Conservation (phyloP, 2,797 vertebrate species). For the Pygocentrus nattereri region DNA sequence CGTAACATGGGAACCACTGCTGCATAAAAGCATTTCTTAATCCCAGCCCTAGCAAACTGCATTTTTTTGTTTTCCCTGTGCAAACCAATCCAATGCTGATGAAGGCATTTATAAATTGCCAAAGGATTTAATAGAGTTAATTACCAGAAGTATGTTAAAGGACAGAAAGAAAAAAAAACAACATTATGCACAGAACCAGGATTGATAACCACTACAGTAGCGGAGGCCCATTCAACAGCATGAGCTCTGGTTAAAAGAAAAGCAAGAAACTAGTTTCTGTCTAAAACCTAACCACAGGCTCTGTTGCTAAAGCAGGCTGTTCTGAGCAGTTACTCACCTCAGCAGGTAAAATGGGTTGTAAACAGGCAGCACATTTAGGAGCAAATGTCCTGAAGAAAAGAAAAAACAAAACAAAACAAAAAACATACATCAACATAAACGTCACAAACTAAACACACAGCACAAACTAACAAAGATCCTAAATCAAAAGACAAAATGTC, state of each 20-base stretch:
- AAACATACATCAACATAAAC: background rate
- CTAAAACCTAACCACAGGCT: background rate
- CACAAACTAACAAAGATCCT: no score
- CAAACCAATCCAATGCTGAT: no score
- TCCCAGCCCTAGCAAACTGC: background rate
- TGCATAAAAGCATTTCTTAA: constrained; percentile 2
- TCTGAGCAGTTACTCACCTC: constrained; percentile 76
- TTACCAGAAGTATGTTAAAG: no score
- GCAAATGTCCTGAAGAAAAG: constrained; percentile 83
- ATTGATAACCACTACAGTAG: background rate
- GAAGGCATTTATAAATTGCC: no score
- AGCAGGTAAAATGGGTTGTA: constrained; percentile 88
- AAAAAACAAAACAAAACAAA: background rate
- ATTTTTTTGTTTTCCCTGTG: background rate
- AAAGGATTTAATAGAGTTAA: no score
- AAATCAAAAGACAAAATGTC: background rate
- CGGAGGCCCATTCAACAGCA: background rate
- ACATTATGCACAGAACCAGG: background rate
- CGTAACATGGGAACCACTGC: background rate
- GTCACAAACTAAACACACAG: no score
- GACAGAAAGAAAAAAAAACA: background rate
- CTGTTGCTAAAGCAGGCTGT: background rate
- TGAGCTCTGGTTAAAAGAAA: background rate
- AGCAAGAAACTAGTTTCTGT: background rate
- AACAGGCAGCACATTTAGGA: constrained; percentile 89